Evolutionary conservation across 2,888 invertebrate genomes (phyloP), one percentile per base, ranked within the genome.

Genomic region (Crepidodera aurea): DNA sequence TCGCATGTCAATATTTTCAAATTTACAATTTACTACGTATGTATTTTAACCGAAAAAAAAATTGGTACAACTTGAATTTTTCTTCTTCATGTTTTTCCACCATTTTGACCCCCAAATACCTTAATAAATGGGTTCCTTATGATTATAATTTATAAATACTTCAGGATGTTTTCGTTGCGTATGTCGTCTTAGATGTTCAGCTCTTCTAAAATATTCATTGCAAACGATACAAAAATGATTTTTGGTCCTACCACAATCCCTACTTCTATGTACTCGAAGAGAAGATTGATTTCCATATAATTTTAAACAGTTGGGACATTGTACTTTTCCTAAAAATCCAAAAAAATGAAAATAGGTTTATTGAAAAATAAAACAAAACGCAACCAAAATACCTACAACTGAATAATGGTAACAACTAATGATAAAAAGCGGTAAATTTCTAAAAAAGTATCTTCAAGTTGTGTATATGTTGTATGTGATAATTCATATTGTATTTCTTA

Each of bases 401-500:
- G n/a, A n/a, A n/a, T n/a, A n/a, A n/a, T n/a, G n/a, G n/a, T n/a
- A n/a, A n/a, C n/a, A n/a, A n/a, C n/a, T n/a, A n/a, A n/a, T n/a
- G n/a, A n/a, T n/a, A n/a, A n/a, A n/a, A n/a, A n/a, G n/a, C n/a
- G n/a, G n/a, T n/a, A 51, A 44, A 55, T 16, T 18, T 22, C 22
- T 34, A 37, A 56, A 29, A n/a, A 74, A 62, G 8, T 22, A 53
- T 8, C 1, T 42, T 13, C n/a, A 16, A 18, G 8, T n/a, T n/a
- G 12, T 44, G 44, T 25, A 10, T 25, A 22, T 44, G 19, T 6
- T 22, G 10, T 19, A 70, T 59, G 27, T 72, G 72, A n/a, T 60
- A 46, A 44, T 65, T 69, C 13, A 71, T 40, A 32, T 69, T 72
- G 4, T 68, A 68, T 51, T 60, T 70, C 56, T 71, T 71, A 64